Evolutionary conservation across 2,113 vertebrate genomes (phyloP).

Genomic region (human (Homo sapiens)): GRCh38 chr6:160826501-160827000

Average conservation of each 20-base stretch:
- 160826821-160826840: not conserved
- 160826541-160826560: not conserved
- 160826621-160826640: not conserved
- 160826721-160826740: not conserved
- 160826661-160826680: not conserved
- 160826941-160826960: too few relatives aligned
- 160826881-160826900: too few relatives aligned
- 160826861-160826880: too few relatives aligned
- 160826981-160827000: too few relatives aligned
- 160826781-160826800: not conserved
- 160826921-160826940: too few relatives aligned
- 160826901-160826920: too few relatives aligned
- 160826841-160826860: not conserved
- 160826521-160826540: not conserved
- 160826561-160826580: not conserved
- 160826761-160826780: not conserved
- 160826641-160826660: not conserved
- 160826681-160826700: too few relatives aligned
- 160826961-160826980: too few relatives aligned
- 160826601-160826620: not conserved
- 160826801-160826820: not conserved
- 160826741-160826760: not conserved
- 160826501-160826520: too few relatives aligned
- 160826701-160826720: too few relatives aligned
- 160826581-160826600: not conserved